Base-by-base conservation (phyloP, 2,113 vertebrate species). In the Pardalotus punctatus region DNA sequence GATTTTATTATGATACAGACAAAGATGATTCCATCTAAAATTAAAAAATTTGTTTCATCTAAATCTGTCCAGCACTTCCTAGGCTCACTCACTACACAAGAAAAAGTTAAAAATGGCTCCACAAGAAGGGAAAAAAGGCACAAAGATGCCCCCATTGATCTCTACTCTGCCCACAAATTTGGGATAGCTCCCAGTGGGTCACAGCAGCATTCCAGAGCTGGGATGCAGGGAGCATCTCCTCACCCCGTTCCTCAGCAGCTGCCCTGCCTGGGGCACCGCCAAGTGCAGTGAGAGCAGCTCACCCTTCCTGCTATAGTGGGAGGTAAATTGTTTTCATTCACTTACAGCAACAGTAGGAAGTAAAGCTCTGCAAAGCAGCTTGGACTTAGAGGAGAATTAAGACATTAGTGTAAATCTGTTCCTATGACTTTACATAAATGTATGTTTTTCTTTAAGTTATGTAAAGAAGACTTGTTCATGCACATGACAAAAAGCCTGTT, bases 301-400 rank as follows among this genome's bases (percentile, higher is more conserved):
- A 7, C 77, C 45, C 38, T 29, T 31, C 29, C 0, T 35, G 3
- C 1, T 66, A 2, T 1, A 14, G 45, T 1, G 29, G 54, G 77
- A 87, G 69, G 77, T 8, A 66, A 91, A 81, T n/a, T 14, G 38
- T 66, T 96, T 45, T 22, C 53, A 15, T 22, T 62, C 53, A 47
- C 12, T 25, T 58, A 28, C 47, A 93, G 80, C 76, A 86, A n/a
- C 21, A 84, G 54, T 7, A 48, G 87, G 81, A 87, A 76, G 38
- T 13, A 96, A 96, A 89, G 83, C 93, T 82, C 71, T 58, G 47
- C 70, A 91, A 94, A 93, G 93, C 73, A 74, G 94, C 89, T 96
- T 96, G 85, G 62, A 65, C 85, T 90, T 79, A 88, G 45, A 78
- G 50, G n/a, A 87, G 78, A 94, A 93, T 85, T 90, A 93, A 82